Percentiles rank a stretch among this genome's conserved stretches.
Evolutionary conservation across 2,888 invertebrate genomes (phyloP).

Genomic region (Tachina grossa): DNA sequence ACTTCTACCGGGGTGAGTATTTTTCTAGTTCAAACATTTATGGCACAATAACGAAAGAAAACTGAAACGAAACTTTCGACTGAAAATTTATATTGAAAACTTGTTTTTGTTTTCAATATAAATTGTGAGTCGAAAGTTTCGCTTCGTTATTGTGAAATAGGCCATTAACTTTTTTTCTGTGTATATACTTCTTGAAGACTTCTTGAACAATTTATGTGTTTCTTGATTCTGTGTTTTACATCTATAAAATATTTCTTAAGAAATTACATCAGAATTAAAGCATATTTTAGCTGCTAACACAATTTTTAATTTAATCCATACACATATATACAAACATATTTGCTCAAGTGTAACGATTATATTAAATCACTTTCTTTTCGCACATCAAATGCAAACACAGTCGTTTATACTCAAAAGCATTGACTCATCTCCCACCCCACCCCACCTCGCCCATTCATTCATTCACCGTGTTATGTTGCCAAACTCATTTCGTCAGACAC

Average conservation of each 20-base stretch:
- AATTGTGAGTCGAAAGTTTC: no score
- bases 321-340: background rate
- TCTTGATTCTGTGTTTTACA: no score
- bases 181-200: background rate
- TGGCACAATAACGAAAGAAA: no score
- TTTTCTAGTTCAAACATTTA: no score
- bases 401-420: constrained; percentile 11
- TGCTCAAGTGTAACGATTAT: constrained; percentile 64
- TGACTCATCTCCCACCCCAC: background rate
- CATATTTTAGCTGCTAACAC: constrained; percentile 30
- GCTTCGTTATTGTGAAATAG: no score
- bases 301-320: background rate
- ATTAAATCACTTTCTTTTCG: constrained; percentile 67
- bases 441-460: no score
- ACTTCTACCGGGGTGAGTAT: no score
- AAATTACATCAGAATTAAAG: constrained; percentile 6
- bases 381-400: constrained; percentile 48
- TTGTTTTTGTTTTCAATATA: no score
- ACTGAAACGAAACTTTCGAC: no score
- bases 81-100: no score
- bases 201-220: background rate
- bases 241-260: background rate
- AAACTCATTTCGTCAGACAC: constrained; percentile 46
- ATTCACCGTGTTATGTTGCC: background rate
- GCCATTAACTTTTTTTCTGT: no score